Evolutionary conservation across 2,888 invertebrate species (phyloP).

Genomic region (Dasysyrphus albostriatus): DNA sequence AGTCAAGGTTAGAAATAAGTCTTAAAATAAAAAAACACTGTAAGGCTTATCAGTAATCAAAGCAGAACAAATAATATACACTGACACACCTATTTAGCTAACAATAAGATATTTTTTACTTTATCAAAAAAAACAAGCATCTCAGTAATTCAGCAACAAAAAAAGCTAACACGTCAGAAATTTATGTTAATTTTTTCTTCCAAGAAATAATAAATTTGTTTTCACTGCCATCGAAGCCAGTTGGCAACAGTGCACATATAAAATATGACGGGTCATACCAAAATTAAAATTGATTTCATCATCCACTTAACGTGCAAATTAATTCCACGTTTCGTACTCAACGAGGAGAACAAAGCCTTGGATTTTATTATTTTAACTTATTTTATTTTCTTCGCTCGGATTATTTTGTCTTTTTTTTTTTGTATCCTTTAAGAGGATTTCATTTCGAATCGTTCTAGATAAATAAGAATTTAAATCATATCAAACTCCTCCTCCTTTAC

Average conservation of each 20-base stretch:
- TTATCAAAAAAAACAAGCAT: background rate
- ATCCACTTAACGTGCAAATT: conserved; percentile 39
- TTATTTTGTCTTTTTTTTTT: conserved; percentile 21
- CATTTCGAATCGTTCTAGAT: conserved; percentile 44
- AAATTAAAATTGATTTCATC: conserved; percentile 47
- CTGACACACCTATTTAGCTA: conserved; percentile 13
- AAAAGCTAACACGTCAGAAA: conserved; percentile 4
- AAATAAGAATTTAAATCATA: conserved; percentile 68
- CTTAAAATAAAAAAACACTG: conserved; percentile 17
- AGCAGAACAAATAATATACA: background rate
- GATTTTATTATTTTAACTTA: conserved; percentile 9
- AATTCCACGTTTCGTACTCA: conserved; percentile 9
- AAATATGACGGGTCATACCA: background rate
- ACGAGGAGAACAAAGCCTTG: background rate
- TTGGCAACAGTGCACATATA: conserved; percentile 24
- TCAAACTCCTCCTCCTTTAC: background rate
- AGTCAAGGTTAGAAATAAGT: conserved; percentile 3
- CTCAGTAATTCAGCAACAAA: background rate
- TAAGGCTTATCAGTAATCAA: background rate
- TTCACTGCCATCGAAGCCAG: background rate
- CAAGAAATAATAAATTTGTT: background rate
- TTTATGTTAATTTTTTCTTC: background rate
- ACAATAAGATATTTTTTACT: background rate
- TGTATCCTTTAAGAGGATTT: conserved; percentile 61
- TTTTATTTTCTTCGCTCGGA: conserved; percentile 25